Evolutionary conservation across 2,797 vertebrate genomes (phyloP).

Genomic region (Macropodus opercularis): DNA sequence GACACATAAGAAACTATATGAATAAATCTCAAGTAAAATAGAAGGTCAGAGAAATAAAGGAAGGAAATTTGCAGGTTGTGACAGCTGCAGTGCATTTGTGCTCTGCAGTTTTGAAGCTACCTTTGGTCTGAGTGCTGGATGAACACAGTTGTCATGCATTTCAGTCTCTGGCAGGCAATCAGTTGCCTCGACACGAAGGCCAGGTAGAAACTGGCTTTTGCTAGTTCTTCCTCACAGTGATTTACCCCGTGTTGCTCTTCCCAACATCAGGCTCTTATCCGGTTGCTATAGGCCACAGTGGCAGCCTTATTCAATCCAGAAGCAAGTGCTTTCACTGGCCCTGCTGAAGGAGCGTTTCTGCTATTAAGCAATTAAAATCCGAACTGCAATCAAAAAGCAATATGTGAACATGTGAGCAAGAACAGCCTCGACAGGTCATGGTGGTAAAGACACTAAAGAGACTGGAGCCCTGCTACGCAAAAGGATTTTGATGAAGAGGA

Average conservation of each 20-base stretch:
- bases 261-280: constrained; percentile 16
- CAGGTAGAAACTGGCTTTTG: constrained; percentile 21
- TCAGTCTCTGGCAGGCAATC: constrained; percentile 43
- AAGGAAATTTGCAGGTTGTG: constrained; percentile 12
- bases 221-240: constrained; percentile 31
- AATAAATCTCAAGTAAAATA: neutral
- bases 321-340: no score
- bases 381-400: no score
- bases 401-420: no score
- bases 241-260: constrained; percentile 19
- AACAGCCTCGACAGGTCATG: no score
- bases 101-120: constrained; percentile 7
- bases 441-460: no score
- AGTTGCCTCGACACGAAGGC: constrained; percentile 42
- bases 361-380: no score
- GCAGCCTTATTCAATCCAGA: no score
- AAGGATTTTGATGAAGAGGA: no score
- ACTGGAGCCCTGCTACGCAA: no score
- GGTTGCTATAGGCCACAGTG: constrained; percentile 9
- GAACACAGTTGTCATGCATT: constrained; percentile 29
- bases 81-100: constrained; percentile 22
- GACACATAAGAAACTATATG: neutral
- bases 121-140: constrained; percentile 21
- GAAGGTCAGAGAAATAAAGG: constrained; percentile 9
- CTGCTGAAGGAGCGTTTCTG: no score